Conservation (phyloP, 2,797 vertebrate genomes). For the Chaetophractus vellerosus region DNA sequence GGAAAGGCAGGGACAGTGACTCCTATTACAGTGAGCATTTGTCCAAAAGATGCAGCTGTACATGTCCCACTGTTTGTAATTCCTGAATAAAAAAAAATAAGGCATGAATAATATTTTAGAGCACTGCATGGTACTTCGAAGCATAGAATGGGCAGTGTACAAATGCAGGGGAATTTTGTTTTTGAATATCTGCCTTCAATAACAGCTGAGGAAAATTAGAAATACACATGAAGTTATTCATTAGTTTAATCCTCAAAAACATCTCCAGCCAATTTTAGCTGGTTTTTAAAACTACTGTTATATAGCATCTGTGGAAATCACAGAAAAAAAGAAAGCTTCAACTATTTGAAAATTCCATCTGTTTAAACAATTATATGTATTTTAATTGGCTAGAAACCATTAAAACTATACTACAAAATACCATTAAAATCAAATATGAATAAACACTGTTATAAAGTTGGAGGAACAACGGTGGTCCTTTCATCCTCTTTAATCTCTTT, state of each 20-base stretch:
- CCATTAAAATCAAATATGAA: constrained; percentile 23
- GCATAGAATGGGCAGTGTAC: background rate
- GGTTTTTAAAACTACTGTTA: constrained; percentile 3
- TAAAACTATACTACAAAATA: constrained; percentile 41
- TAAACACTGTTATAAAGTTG: background rate
- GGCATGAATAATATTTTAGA: background rate
- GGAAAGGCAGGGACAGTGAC: constrained; percentile 48
- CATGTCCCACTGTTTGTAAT: background rate
- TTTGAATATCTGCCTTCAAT: constrained; percentile 15
- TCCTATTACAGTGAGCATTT: constrained; percentile 68
- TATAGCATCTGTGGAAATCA: background rate
- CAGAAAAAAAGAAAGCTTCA: background rate
- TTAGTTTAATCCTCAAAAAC: constrained; percentile 40
- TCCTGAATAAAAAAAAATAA: background rate
- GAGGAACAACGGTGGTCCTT: background rate
- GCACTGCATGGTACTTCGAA: background rate
- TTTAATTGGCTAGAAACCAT: constrained; percentile 19
- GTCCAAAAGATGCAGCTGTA: constrained; percentile 71
- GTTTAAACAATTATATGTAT: background rate
- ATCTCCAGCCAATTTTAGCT: background rate
- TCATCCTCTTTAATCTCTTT: background rate
- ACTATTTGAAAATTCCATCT: background rate
- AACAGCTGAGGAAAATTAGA: constrained; percentile 29
- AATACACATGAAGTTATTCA: constrained; percentile 38
- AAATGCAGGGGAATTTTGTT: background rate